Conservation (phyloP, 2,113 vertebrate species). For the Symphodus melops region DNA sequence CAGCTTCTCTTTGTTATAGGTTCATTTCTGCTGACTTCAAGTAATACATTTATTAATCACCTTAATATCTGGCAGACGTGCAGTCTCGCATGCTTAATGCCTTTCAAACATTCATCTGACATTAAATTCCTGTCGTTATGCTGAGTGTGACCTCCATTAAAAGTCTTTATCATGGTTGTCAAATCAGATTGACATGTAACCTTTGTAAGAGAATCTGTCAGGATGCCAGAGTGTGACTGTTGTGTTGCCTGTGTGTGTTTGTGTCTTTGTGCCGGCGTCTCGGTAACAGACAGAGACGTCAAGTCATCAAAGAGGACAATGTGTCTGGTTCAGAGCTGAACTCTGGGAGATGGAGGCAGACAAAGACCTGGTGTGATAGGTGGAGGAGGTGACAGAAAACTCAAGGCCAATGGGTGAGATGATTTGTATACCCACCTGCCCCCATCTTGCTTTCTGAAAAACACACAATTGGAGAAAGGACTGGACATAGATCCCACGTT, state of each 20-base stretch:
- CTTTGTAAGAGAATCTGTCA: slow-evolving; percentile 56
- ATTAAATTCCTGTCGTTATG: slow-evolving; percentile 1
- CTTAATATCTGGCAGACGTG: background rate
- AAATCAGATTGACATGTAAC: slow-evolving; percentile 69
- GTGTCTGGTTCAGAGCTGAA: slow-evolving; percentile 42
- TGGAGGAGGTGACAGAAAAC: slow-evolving; percentile 47
- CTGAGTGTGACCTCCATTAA: slow-evolving; percentile 4
- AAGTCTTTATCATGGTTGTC: slow-evolving; percentile 65
- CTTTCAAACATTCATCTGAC: background rate
- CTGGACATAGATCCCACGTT: no score
- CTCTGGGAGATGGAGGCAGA: slow-evolving; percentile 52
- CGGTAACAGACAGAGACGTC: slow-evolving; percentile 74
- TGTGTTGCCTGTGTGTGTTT: slow-evolving; percentile 20
- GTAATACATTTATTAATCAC: background rate
- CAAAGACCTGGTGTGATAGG: slow-evolving; percentile 58
- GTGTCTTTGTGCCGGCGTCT: slow-evolving; percentile 40
- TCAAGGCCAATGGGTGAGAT: slow-evolving; percentile 52
- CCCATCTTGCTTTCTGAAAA: slow-evolving; percentile 15
- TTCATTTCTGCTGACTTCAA: no score
- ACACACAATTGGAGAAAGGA: background rate
- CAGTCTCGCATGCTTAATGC: no score
- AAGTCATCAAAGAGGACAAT: slow-evolving; percentile 69
- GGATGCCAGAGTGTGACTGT: slow-evolving; percentile 48
- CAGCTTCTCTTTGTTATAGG: background rate
- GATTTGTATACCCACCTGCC: slow-evolving; percentile 33